Evolutionary conservation across 1,140 invertebrate genomes (phyloP), one percentile per base, ranked within the genome.

Genomic region (Drosophila parabipectinata): DNA sequence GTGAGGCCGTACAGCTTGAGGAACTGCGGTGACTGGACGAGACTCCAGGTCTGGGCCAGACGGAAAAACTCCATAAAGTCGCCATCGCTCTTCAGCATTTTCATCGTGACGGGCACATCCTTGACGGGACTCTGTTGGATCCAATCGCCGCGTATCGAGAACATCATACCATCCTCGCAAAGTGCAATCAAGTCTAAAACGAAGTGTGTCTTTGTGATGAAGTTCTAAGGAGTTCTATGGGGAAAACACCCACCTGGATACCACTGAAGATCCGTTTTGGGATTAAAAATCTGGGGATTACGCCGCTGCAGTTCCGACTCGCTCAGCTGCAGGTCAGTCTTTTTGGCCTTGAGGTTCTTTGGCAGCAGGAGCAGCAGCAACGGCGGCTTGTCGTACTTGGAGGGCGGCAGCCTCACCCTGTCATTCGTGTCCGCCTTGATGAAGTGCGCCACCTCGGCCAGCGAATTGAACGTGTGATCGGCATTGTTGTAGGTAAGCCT

Each of bases 321-420:
- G 56, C 73, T 92, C 24, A 90, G 58, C 67, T 82, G 79, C 37
- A 66, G 75, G 48, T 90, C 81, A 88, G 90, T 85, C 88, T 92
- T 91, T 87, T 90, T 92, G 60, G 76, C 72, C 74, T 75, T 90
- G n/a, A 91, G 55, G 74, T 91, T 90, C 81, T 89, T 90, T 59
- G 91, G 90, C 76, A 91, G 93, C 79, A 96, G 97, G 12, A 97
- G 92, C 34, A 97, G 90, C 63, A 97, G 60, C 8, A 90, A 84
- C 34, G 95, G 94, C 3, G 96, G 96, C 90, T 95, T 94, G 91
- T 97, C 97, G 93, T 96, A 97, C 93, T 97, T 96, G 2, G 97
- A 97, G 12, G 96, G 95, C 41, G 95, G 96, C 83, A 98, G 93
- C 79, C 96, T 69, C n/a, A 74, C 66, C n/a, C 80, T 78, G 12